phyloP scores from a whole-genome alignment of 2,888 invertebrate genomes.

The Dysmachus trigonus region DNA sequence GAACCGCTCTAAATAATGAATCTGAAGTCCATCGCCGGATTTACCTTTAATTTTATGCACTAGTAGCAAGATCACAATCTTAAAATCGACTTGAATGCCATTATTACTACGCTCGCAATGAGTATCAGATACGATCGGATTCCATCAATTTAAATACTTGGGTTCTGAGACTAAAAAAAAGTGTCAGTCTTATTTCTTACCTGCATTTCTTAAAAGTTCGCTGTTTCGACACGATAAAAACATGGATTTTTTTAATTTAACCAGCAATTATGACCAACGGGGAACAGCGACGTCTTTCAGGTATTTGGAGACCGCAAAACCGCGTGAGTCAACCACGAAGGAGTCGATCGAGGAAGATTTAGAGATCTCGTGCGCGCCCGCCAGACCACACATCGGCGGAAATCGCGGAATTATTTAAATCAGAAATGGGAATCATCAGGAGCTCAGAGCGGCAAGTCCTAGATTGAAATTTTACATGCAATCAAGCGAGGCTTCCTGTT shows the following conservation, averaged over 20 bases:
- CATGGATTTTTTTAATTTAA: background rate
- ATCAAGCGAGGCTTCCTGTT: conserved; percentile 30
- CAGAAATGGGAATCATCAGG: conserved; percentile 1
- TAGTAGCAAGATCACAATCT: conserved; percentile 30
- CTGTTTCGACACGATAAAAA: background rate
- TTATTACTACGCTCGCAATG: conserved; percentile 7
- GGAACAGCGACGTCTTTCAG: background rate
- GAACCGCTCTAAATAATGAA: background rate
- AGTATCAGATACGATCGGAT: conserved; percentile 11
- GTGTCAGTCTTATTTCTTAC: background rate
- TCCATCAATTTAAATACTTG: background rate
- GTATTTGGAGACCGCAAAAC: background rate
- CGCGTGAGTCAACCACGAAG: background rate
- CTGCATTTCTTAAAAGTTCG: background rate
- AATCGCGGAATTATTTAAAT: background rate
- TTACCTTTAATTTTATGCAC: conserved; percentile 30
- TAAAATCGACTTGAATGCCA: conserved; percentile 2
- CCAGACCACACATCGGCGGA: background rate
- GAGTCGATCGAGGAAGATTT: background rate
- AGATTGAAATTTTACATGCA: conserved; percentile 43
- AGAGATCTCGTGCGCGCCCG: background rate
- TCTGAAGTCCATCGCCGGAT: background rate
- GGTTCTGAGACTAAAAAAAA: background rate
- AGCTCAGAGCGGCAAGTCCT: background rate
- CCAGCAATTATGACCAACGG: background rate